A percentile compares a stretch with the other conserved stretches of the same genome.
phyloP scores from a whole-genome alignment of 53 echinoderm and acorn worm species.

The Astropecten irregularis region DNA sequence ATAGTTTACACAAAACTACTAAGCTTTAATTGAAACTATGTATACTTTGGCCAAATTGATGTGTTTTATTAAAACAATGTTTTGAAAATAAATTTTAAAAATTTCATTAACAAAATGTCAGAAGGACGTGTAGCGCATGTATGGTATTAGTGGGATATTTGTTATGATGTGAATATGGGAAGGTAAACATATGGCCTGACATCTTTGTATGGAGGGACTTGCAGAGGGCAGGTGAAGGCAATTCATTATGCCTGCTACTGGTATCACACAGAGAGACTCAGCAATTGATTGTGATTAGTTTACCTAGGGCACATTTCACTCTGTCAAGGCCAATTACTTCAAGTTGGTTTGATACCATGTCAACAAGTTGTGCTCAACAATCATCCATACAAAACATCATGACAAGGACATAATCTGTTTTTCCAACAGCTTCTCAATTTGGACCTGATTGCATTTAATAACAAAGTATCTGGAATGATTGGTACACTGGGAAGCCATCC shows the following conservation, averaged over 20 bases:
- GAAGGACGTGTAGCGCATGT: no score
- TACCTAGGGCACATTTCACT: conserved; percentile 33
- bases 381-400: background rate
- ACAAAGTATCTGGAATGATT: conserved; percentile 25
- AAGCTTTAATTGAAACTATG: no score
- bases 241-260: conserved; percentile 5
- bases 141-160: no score
- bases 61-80: no score
- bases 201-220: no score
- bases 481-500: background rate
- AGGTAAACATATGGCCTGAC: no score
- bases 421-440: background rate
- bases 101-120: no score
- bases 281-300: conserved; percentile 26
- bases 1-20: no score
- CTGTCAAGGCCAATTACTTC: conserved; percentile 12
- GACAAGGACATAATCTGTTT: conserved; percentile 19
- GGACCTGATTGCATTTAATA: conserved; percentile 11
- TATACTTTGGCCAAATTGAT: no score
- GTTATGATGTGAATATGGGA: no score
- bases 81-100: no score
- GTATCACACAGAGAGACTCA: conserved; percentile 10
- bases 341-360: background rate
- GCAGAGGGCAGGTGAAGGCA: background rate
- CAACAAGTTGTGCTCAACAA: conserved; percentile 21